A percentile compares a stretch with the other conserved stretches of the same genome.
Conservation (phyloP, 2,797 vertebrate species). For the Buphagus erythrorhynchus region DNA sequence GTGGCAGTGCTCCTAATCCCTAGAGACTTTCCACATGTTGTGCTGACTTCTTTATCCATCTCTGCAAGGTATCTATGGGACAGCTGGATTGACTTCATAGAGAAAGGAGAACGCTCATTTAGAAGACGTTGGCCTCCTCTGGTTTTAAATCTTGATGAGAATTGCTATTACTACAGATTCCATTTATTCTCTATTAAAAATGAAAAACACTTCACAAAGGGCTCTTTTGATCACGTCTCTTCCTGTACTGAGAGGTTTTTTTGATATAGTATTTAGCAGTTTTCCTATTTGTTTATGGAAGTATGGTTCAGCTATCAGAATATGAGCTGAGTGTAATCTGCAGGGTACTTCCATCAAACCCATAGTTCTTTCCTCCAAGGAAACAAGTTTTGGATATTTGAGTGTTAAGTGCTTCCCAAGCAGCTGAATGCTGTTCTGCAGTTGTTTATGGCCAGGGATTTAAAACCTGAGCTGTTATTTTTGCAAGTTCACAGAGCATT, state of each 20-base stretch:
- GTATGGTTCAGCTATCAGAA: neutral
- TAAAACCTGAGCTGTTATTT: neutral
- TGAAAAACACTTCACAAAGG: neutral
- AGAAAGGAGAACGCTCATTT: neutral
- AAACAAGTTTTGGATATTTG: neutral
- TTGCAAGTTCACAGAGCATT: neutral
- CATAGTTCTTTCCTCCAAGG: neutral
- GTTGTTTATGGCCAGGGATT: neutral
- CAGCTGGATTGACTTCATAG: neutral
- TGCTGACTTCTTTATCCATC: constrained; percentile 1
- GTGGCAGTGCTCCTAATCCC: neutral
- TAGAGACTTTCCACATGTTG: neutral
- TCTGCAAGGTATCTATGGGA: neutral
- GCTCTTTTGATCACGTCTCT: neutral
- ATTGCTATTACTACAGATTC: neutral
- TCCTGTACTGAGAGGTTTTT: neutral
- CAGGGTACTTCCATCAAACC: neutral
- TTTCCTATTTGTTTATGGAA: neutral
- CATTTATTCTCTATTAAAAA: constrained; percentile 35
- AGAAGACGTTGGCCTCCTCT: neutral
- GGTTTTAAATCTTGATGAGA: constrained; percentile 7
- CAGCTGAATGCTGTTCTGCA: neutral
- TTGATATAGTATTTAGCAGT: neutral
- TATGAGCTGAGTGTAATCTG: neutral
- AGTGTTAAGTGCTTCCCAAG: neutral